These are phyloP conservation scores for Plectus sambesii DNA, from an alignment of 1,140 invertebrate species.

Conservation along the genomic window DNA sequence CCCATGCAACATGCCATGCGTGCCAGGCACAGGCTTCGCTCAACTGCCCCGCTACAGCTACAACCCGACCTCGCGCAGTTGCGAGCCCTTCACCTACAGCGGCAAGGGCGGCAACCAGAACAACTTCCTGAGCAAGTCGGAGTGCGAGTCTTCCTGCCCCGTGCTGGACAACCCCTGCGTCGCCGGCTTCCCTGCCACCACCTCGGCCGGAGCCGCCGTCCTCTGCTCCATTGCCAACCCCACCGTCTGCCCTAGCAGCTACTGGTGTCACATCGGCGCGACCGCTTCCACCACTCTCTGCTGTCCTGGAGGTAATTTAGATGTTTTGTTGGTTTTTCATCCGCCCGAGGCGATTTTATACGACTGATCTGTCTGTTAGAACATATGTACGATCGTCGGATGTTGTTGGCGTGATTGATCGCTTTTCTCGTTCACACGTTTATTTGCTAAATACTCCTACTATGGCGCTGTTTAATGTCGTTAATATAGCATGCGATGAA, in stretches of 20 bases:
- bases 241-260: conserved; percentile 7
- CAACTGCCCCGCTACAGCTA: conserved; percentile 37
- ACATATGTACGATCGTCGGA: too few relatives aligned
- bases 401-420: too few relatives aligned
- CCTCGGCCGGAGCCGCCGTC: conserved; percentile 3
- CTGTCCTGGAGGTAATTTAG: conserved; percentile 12
- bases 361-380: too few relatives aligned
- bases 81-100: conserved; percentile 42
- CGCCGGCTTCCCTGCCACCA: conserved; percentile 15
- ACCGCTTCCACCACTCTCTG: conserved; percentile 10
- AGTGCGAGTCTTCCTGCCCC: conserved; percentile 13
- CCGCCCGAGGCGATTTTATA: too few relatives aligned
- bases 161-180: conserved; percentile 15
- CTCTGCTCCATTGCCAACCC: conserved; percentile 7
- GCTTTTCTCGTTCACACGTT: too few relatives aligned
- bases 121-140: conserved; percentile 30
- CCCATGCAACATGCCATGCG: neutral
- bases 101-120: conserved; percentile 46
- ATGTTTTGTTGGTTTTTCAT: too few relatives aligned
- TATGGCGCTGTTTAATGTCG: too few relatives aligned
- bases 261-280: conserved; percentile 14
- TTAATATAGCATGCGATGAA: too few relatives aligned
- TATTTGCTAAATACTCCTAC: too few relatives aligned
- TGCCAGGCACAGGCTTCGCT: conserved; percentile 1
- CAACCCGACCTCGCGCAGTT: conserved; percentile 33